Conservation (phyloP, 2,113 vertebrate genomes). For the Dendropsophus ebraccatus region DNA sequence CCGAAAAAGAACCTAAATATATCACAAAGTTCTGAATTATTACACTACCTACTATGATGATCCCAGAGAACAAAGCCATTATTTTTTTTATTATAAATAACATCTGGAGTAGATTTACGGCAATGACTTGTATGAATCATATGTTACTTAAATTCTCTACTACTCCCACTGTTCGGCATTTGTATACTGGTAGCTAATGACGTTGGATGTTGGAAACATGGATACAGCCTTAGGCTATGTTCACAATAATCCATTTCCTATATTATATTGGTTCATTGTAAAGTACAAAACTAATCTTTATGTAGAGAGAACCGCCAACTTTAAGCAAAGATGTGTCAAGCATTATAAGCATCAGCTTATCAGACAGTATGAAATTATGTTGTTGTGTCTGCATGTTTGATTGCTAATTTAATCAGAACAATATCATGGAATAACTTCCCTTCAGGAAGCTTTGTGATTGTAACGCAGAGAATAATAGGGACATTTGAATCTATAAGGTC, state of each 20-base stretch:
- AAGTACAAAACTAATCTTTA: background rate
- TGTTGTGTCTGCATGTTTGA: slow-evolving; percentile 25
- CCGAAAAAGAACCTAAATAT: background rate
- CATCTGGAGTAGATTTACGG: background rate
- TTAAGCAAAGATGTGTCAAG: background rate
- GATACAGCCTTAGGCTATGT: no score
- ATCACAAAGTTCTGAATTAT: background rate
- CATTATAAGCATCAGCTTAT: background rate
- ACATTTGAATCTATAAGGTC: background rate
- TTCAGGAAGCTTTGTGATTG: background rate
- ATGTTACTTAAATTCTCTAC: background rate
- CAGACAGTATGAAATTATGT: background rate
- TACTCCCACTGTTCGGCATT: no score
- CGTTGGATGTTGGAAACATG: no score
- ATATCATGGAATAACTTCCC: background rate
- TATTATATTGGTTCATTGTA: background rate
- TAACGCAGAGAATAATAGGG: background rate
- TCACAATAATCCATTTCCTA: no score
- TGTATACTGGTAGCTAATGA: no score
- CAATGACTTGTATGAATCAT: no score
- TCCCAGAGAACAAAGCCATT: background rate
- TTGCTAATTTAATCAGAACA: slow-evolving; percentile 5
- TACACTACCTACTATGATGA: background rate
- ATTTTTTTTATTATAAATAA: slow-evolving; percentile 17
- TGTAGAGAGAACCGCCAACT: background rate